Evolutionary conservation across 2,797 vertebrate genomes (phyloP).

Genomic region (Crotalus adamanteus): DNA sequence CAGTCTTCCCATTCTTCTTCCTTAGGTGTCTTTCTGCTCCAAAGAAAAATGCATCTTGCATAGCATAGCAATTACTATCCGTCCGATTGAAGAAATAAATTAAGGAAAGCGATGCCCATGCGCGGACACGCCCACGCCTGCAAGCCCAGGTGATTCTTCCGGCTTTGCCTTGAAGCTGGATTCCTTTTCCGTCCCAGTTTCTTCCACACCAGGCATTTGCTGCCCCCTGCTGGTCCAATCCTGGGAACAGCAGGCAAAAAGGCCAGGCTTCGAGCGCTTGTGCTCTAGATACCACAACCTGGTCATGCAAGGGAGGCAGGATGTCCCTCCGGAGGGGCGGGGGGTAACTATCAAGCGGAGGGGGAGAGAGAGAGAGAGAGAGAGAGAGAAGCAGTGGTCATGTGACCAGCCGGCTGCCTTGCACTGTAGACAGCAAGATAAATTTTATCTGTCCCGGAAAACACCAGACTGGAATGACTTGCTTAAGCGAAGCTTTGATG

Average conservation of each 20-base stretch:
- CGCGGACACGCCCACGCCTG: not conserved
- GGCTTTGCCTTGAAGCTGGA: not conserved
- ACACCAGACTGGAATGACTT: not conserved
- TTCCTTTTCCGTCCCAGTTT: not conserved
- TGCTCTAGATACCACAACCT: not conserved
- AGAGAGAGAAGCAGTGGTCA: not conserved
- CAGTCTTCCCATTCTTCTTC: not conserved
- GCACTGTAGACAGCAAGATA: not conserved
- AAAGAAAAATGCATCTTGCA: not conserved
- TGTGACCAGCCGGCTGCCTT: not conserved
- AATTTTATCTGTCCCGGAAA: not conserved
- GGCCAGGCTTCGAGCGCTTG: too few relatives aligned
- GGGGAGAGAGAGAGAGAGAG: rapidly evolving
- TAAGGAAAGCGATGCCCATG: not conserved
- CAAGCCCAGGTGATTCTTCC: not conserved
- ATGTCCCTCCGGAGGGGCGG: too few relatives aligned
- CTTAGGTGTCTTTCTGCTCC: not conserved
- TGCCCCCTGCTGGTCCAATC: conserved; percentile 13
- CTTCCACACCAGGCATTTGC: conserved; percentile 10
- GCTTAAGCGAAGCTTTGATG: not conserved
- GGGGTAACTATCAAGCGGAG: not conserved
- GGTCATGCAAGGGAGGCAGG: not conserved
- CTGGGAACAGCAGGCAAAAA: not conserved
- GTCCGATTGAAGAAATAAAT: not conserved
- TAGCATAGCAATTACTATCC: not conserved